Base-by-base conservation (phyloP, 2,113 vertebrate species). In the Chascanopsetta lugubris region DNA sequence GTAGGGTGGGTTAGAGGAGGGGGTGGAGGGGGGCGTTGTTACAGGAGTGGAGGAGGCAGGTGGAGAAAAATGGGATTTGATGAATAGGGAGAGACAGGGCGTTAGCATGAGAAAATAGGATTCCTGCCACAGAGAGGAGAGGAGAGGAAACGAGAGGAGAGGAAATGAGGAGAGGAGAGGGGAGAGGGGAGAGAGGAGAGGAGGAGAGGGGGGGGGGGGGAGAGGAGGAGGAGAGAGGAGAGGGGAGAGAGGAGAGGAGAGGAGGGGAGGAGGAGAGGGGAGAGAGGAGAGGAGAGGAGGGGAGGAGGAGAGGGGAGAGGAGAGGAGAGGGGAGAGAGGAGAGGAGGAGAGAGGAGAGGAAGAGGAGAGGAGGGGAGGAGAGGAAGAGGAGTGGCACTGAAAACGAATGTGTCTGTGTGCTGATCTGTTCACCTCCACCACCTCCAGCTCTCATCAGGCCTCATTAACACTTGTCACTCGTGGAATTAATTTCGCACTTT, bases 351-450 rank as follows among this genome's bases (percentile, higher is more conserved):
- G 66, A 34, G 63, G 77, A 69, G 75, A 77, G 55, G 72, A 82
- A 77, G 66, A 34, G 63, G 77, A 69, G 75, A 77, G 55, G 72
- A 82, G 83, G 67, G 74, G 66, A 34, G 63, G 77, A 69, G 75
- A 77, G 55, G 72, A 82, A n/a, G n/a, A n/a, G n/a, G 83, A 79
- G 74, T 77, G 75, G 62, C 62, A 27, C 38, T 24, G 80, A 83
- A 75, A 79, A 83, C 69, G n/a, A 82, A 87, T 85, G 79, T 50
- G 80, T 85, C 84, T 81, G 80, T 78, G 70, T 72, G 68, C 72
- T 75, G 80, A 81, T 78, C 64, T 50, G 60, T 61, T 83, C 77
- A 79, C 75, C 87, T 79, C 74, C 75, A 83, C 4, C 29, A 30
- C 29, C 5, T 38, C 34, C 34, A 38, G 74, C 62, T 69, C 77